These are phyloP conservation scores for Alectura lathami DNA, from an alignment of 2,113 vertebrate genomes.

Conservation along the genomic window DNA sequence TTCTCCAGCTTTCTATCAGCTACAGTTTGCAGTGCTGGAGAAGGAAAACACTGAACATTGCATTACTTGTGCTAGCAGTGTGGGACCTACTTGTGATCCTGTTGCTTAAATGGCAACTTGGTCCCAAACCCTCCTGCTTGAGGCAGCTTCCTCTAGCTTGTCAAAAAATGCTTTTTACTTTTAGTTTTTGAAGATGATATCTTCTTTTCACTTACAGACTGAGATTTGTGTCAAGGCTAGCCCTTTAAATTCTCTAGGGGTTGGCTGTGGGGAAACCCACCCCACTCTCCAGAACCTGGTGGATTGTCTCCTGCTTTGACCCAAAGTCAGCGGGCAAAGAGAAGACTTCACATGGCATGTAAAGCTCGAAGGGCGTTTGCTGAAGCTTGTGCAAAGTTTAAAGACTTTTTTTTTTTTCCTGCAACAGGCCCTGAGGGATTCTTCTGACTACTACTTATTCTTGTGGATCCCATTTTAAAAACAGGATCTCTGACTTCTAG, in stretches of 20 bases:
- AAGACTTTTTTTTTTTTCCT: not conserved
- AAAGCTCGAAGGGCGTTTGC: not conserved
- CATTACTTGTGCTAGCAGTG: not conserved
- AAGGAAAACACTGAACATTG: not conserved
- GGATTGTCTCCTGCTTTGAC: not conserved
- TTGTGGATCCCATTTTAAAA: not conserved
- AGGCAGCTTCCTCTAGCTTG: not conserved
- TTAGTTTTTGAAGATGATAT: no score
- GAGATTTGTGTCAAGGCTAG: not conserved
- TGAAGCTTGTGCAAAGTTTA: not conserved
- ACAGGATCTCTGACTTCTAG: not conserved
- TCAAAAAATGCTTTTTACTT: not conserved
- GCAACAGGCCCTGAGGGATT: not conserved
- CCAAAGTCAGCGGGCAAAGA: not conserved
- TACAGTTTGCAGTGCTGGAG: not conserved
- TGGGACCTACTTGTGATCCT: not conserved
- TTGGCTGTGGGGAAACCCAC: not conserved
- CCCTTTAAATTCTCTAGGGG: not conserved
- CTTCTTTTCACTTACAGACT: not conserved
- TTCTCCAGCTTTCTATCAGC: constrained; percentile 14
- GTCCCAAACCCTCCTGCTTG: not conserved
- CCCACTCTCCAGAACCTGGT: not conserved
- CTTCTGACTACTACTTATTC: not conserved
- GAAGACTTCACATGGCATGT: not conserved
- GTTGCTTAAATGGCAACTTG: not conserved